Base-by-base conservation (phyloP, 2,113 vertebrate genomes). In the Caloenas nicobarica region DNA sequence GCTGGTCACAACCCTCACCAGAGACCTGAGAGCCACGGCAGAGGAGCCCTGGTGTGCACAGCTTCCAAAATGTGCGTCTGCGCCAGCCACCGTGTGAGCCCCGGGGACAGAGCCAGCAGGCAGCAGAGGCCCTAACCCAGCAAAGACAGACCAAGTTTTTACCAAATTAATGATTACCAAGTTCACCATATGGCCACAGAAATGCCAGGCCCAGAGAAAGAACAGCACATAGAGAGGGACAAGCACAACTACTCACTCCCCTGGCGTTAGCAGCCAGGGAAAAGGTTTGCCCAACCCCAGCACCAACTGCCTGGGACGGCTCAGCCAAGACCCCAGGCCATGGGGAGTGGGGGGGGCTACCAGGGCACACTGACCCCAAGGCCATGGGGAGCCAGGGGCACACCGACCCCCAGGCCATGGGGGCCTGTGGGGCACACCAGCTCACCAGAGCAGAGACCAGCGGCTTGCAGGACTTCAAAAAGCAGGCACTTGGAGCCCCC, bases 391-490 rank as follows among this genome's bases (percentile, higher is more conserved):
- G 44, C 13, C 40, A 14, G 16, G 44, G 44, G 17, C 44, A 46
- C 44, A 46, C 44, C 14, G 54, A 93, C 25, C 40, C 58, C 64
- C 71, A 8, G 61, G 82, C 50, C 66, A 14, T n/a, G 3, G 1
- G 34, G 68, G 78, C 88, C 81, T 93, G 93, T 12, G 84, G 46
- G 81, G 81, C 87, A 82, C 57, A 66, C 6, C 2, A 3, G 5
- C 38, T 42, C 31, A 46, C 5, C 65, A 81, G 68, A 91, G 51
- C 76, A 79, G 74, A 57, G 44, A 76, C 89, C 91, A 89, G 95
- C 95, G 93, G 87, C 94, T 93, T 62, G 73, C 87, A 96, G 88
- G 40, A 96, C 95, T 95, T 94, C 95, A 97, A 96, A 96, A 88
- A 61, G 73, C 82, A 97, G 94, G 58, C 93, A 85, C 93, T 73